Evolutionary conservation across 2,888 invertebrate genomes (phyloP), one percentile per base, ranked within the genome.

Genomic region (Megamerina dolium): DNA sequence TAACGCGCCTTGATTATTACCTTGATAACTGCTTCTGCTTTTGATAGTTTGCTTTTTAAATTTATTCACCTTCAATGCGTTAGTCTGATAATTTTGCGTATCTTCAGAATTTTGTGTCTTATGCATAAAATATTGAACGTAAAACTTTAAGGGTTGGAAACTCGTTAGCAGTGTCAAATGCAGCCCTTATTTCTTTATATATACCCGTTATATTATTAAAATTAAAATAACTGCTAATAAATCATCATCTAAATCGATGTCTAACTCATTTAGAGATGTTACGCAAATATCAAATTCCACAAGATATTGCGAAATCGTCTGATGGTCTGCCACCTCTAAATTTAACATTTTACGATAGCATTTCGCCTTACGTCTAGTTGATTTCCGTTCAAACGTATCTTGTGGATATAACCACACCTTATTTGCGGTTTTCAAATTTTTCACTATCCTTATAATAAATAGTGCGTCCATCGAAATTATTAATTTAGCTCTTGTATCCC

Each of bases 321-420:
- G 27, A 17, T n/a, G 16, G 4, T 21, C 16, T 17, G 2, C n/a
- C 40, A 50, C 45, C 35, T 37, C 39, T 6, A 50, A 34, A 21
- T 46, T 47, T 9, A 49, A 16, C n/a, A 49, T 37, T 23, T 46
- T 46, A 32, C 43, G 41, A 18, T 41, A 50, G 19, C 45, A 32
- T 13, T 41, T 41, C 10, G 41, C 40, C 30, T 51, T 45, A 18
- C 45, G 41, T 10, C 43, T 27, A 3, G 44, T 35, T 21, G 41
- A 43, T 14, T 43, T 46, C 13, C 48, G 26, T n/a, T 50, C 48
- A 16, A 43, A 51, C 0, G 45, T 47, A 14, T 45, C 35, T 2
- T 12, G 16, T 18, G 37, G 26, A 13, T 43, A 48, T 6, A 43
- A 13, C 48, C 47, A 51, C 19, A 45, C 37, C 5, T 47, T 47